Evolutionary conservation across 2,888 invertebrate species (phyloP).

Genomic region (Oscheius sp.): DNA sequence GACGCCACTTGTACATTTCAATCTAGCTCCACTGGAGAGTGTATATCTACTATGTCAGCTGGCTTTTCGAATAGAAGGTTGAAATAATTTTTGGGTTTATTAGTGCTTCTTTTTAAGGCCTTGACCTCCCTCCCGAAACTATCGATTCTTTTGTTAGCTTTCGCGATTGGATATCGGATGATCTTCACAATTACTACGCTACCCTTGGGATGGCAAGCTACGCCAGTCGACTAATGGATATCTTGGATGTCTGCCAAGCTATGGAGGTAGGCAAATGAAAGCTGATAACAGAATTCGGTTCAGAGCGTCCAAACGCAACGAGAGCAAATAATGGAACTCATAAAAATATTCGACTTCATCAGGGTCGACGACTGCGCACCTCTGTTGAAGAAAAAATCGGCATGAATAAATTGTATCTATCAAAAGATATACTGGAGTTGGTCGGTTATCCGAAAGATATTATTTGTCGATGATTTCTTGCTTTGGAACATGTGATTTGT

Average conservation of each 20-base stretch:
- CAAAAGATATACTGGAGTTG: no score
- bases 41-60: constrained; percentile 51
- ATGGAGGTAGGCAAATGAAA: constrained; percentile 38
- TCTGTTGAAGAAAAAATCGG: neutral
- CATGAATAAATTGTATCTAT: no score
- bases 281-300: constrained; percentile 9
- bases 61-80: constrained; percentile 46
- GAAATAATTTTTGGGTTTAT: no score
- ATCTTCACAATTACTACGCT: constrained; percentile 50
- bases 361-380: constrained; percentile 41
- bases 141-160: constrained; percentile 41
- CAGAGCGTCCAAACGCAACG: constrained; percentile 51
- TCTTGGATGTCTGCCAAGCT: constrained; percentile 49
- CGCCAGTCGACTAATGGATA: constrained; percentile 49
- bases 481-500: constrained; percentile 14
- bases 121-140: constrained; percentile 24
- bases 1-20: constrained; percentile 42
- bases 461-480: constrained; percentile 4
- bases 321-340: constrained; percentile 50
- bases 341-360: constrained; percentile 53
- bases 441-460: neutral
- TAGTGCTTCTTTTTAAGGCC: neutral
- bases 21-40: constrained; percentile 42
- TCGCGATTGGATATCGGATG: constrained; percentile 43
- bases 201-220: constrained; percentile 49